These are phyloP conservation scores for Eciton burchellii DNA, from an alignment of 1,140 invertebrate species.

Conservation along the genomic window DNA sequence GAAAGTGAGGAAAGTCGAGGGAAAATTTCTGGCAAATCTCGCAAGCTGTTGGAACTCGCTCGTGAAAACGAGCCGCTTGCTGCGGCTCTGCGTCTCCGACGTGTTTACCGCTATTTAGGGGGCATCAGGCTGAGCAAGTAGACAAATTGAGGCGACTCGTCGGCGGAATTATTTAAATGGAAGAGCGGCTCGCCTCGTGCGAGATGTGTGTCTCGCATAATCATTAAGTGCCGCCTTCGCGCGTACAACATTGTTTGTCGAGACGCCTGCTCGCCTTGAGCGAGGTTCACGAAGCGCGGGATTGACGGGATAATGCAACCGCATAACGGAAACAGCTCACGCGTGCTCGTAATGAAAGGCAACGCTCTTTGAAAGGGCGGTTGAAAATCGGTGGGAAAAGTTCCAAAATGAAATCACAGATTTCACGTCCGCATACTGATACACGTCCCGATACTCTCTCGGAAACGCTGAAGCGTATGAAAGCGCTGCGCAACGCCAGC, in stretches of 20 bases:
- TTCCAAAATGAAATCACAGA: too few species aligned
- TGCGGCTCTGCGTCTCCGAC: conserved; percentile 27
- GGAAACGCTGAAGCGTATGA: too few species aligned
- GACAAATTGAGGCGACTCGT: conserved; percentile 52
- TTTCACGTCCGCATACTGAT: too few species aligned
- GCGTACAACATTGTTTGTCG: conserved; percentile 11
- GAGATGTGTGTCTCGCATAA: conserved; percentile 46
- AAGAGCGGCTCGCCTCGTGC: conserved; percentile 34
- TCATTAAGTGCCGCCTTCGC: background rate
- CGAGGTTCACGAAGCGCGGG: conserved; percentile 6
- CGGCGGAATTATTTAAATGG: conserved; percentile 55
- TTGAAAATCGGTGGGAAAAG: background rate
- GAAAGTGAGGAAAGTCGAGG: background rate
- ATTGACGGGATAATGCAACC: background rate
- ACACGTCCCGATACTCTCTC: too few species aligned
- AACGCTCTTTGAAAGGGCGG: background rate
- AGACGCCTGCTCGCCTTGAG: background rate
- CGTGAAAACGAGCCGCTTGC: conserved; percentile 29
- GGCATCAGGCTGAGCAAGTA: conserved; percentile 25
- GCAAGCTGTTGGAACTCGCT: background rate
- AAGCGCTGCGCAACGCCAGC: background rate
- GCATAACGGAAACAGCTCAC: background rate
- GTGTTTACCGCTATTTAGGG: conserved; percentile 27
- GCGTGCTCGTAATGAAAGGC: too few species aligned
- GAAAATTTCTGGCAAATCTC: background rate